Conservation (phyloP, 2,113 vertebrate species). For the Macroglossus sobrinus region DNA sequence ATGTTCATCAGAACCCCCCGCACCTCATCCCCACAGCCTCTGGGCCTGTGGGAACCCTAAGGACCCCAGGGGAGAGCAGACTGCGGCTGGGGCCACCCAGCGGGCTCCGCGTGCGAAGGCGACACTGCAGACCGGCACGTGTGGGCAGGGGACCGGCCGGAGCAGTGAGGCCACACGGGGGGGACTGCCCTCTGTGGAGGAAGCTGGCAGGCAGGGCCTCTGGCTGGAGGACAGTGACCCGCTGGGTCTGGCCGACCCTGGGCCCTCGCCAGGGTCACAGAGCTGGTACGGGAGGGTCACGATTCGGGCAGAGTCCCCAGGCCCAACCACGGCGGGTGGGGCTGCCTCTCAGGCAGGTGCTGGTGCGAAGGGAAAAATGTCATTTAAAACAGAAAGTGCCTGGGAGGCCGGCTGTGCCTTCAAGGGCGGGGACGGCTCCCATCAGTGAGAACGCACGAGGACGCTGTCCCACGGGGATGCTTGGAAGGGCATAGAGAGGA, state of each 20-base stretch:
- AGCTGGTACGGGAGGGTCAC: not conserved
- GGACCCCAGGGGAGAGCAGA: no score
- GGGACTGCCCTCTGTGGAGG: not conserved
- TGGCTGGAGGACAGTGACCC: not conserved
- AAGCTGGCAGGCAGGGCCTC: not conserved
- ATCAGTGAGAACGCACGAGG: not conserved
- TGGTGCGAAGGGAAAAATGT: not conserved
- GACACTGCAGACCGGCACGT: accelerated
- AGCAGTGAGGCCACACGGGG: accelerated
- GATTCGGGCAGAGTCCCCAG: not conserved
- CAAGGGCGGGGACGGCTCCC: not conserved
- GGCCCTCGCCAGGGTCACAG: accelerated
- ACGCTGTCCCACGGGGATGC: accelerated
- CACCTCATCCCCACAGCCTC: not conserved
- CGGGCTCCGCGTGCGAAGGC: no score
- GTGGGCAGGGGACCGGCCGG: not conserved
- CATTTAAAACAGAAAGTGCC: not conserved
- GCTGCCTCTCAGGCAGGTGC: not conserved
- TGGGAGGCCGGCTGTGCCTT: not conserved
- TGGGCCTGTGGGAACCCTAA: not conserved
- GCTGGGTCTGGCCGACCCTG: not conserved
- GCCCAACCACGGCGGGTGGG: accelerated
- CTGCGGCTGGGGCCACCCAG: not conserved
- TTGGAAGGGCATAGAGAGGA: accelerated
- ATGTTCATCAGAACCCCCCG: not conserved